phyloP scores from a whole-genome alignment of 1,140 invertebrate genomes.

The Pseudomyrmex dendroicus region DNA sequence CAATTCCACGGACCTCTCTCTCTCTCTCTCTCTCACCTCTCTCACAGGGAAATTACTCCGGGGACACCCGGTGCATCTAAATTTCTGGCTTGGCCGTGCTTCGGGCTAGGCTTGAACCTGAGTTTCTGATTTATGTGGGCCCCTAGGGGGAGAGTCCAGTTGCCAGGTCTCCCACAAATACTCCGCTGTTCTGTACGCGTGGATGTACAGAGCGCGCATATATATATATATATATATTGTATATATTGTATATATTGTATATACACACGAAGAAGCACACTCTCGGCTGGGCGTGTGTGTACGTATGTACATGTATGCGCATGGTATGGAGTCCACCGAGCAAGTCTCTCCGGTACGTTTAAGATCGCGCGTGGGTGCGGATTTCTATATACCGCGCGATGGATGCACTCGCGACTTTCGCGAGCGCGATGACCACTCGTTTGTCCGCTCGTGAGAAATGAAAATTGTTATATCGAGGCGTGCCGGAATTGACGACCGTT shows the following conservation, averaged over 20 bases:
- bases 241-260: not conserved
- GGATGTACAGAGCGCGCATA: not conserved
- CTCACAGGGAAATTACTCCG: conserved; percentile 49
- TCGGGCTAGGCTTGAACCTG: conserved; percentile 66
- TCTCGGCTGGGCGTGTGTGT: not conserved
- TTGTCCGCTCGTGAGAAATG: conserved; percentile 32
- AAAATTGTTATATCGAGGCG: conserved; percentile 17
- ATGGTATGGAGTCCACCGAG: conserved; percentile 19
- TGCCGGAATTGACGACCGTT: conserved; percentile 9
- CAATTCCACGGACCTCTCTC: conserved; percentile 28
- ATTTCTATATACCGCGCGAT: conserved; percentile 46
- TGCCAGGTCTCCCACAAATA: conserved; percentile 62
- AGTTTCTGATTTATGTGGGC: conserved; percentile 80
- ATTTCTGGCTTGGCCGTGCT: conserved; percentile 74
- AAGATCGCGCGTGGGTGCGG: conserved; percentile 51
- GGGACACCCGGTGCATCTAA: conserved; percentile 75
- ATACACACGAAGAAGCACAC: conserved; percentile 22
- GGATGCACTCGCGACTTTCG: conserved; percentile 37
- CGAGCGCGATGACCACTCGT: conserved; percentile 27
- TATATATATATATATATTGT: conserved; percentile 5
- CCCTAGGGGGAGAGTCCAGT: conserved; percentile 78
- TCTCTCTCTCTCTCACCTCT: conserved; percentile 16
- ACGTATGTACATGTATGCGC: not conserved
- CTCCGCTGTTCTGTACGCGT: not conserved
- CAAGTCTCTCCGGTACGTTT: conserved; percentile 14